Evolutionary conservation across 1,140 invertebrate species (phyloP).

Genomic region (Charaxes varanes): DNA sequence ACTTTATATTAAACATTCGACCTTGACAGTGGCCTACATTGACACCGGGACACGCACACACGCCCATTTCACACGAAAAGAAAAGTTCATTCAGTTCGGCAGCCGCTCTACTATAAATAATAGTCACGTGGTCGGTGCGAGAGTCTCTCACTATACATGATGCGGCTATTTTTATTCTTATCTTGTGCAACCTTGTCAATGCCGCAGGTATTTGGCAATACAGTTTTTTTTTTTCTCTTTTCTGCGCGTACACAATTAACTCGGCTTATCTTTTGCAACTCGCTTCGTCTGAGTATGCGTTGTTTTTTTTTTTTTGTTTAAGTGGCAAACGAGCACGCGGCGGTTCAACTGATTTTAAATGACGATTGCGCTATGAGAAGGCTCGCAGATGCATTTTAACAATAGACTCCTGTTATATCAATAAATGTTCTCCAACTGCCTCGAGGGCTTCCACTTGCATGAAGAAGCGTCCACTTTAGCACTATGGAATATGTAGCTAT

Average conservation of each 20-base stretch:
- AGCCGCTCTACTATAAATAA: constrained; percentile 62
- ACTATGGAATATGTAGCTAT: too few relatives aligned
- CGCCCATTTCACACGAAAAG: constrained; percentile 58
- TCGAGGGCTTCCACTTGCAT: too few relatives aligned
- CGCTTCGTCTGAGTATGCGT: neutral
- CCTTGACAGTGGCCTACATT: constrained; percentile 72
- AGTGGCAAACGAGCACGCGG: too few relatives aligned
- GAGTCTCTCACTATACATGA: constrained; percentile 17
- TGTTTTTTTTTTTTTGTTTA: neutral
- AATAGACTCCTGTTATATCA: too few relatives aligned
- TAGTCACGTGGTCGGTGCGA: constrained; percentile 56
- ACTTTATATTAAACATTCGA: constrained; percentile 74
- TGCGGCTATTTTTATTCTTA: constrained; percentile 21
- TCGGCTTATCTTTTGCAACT: constrained; percentile 2
- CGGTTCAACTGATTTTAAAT: too few relatives aligned
- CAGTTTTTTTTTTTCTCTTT: neutral
- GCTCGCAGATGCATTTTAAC: too few relatives aligned
- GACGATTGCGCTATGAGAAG: too few relatives aligned
- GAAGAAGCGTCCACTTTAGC: too few relatives aligned
- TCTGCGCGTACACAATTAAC: constrained; percentile 2
- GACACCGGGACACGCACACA: constrained; percentile 66
- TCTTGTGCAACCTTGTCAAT: constrained; percentile 19
- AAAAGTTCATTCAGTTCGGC: constrained; percentile 68
- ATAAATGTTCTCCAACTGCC: too few relatives aligned
- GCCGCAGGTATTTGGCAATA: constrained; percentile 8